Base-by-base conservation (phyloP, 2,797 vertebrate genomes). In the Thaleichthys pacificus region DNA sequence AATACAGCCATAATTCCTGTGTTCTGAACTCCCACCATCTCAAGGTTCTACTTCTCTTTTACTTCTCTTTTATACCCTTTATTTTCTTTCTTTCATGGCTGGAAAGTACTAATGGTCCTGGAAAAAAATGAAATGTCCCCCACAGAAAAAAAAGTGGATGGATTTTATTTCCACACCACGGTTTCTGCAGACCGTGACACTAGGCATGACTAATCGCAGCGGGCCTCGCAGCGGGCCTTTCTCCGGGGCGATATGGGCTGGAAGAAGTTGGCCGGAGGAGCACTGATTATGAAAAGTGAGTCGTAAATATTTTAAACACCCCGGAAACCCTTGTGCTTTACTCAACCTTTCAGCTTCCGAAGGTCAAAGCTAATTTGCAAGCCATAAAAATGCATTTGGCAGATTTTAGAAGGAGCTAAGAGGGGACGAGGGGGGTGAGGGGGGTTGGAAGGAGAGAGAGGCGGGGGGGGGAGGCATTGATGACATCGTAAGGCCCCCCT, bases 311-410 rank as follows among this genome's bases (percentile, higher is more conserved):
- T 91, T 90, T 73, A 89, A 90, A 88, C 85, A 80, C 79, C 85
- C 86, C 77, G 85, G 77, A 84, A 90, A 89, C 79, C 82, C 81
- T 71, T 79, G 85, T 81, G 82, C 85, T 76, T 71, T 80, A 87
- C 84, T 85, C 89, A 88, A 91, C 90, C 88, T 89, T 90, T 91
- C 81, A 78, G 84, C 85, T 79, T 76, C 76, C 73, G 89, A 92
- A 93, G 92, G 91, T 93, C 89, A 89, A 72, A 85, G 82, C 89
- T 90, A 88, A 93, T 93, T 89, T 91, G 86, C 89, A 87, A 89
- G 82, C 79, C 86, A 85, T 75, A 81, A 86, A 91, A 91, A 90
- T 84, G 77, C 85, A 87, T 88, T 91, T 90, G 86, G 87, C 80
- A 88, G 87, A 87, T 90, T 89, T 85, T 75, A 77, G 69, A 82